Evolutionary conservation across 92 coral and sea anemone genomes (phyloP).

Genomic region (Palythoa grandiflora): DNA sequence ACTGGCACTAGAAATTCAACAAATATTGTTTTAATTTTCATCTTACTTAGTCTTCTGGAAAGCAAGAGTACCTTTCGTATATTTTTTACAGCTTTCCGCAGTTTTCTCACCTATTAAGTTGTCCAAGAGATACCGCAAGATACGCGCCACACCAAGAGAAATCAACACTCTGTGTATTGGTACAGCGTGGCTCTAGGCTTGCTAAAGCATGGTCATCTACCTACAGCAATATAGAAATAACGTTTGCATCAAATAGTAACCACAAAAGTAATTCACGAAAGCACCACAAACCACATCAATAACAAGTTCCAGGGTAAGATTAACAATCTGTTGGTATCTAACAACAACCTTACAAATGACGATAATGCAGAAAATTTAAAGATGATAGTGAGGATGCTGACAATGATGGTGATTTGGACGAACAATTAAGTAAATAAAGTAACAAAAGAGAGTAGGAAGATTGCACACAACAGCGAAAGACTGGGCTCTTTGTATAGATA

Average conservation of each 20-base stretch:
- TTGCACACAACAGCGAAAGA: too few relatives aligned
- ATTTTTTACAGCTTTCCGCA: neutral
- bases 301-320: neutral
- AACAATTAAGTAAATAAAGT: too few relatives aligned
- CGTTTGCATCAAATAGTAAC: neutral
- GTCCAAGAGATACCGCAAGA: constrained; percentile 64
- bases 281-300: neutral
- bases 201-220: constrained; percentile 72
- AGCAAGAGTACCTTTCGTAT: neutral
- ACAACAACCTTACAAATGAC: too few relatives aligned
- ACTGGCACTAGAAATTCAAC: too few relatives aligned
- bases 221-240: constrained; percentile 43
- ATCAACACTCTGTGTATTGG: constrained; percentile 77
- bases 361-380: neutral
- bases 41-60: neutral
- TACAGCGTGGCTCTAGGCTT: constrained; percentile 75
- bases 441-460: too few relatives aligned
- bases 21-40: neutral
- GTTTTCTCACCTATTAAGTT: constrained; percentile 63
- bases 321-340: too few relatives aligned
- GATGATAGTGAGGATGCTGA: neutral
- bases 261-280: neutral
- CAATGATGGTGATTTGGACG: neutral
- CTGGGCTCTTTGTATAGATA: too few relatives aligned
- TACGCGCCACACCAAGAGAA: constrained; percentile 94